A percentile compares a stretch with the other conserved stretches of the same genome.
phyloP scores from a whole-genome alignment of 92 coral and sea anemone species.

The Porites divaricata region DNA sequence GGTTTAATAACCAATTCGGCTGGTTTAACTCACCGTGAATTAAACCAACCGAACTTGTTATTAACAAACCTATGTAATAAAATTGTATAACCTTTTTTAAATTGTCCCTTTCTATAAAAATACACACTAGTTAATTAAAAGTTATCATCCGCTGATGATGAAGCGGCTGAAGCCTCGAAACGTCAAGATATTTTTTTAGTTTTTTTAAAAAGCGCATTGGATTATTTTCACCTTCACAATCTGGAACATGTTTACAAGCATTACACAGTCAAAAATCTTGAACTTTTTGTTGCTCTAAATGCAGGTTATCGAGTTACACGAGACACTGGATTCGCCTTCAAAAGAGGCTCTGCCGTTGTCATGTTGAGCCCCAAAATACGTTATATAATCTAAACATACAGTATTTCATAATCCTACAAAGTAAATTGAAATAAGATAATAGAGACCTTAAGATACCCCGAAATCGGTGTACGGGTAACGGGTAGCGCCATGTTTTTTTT shows the following conservation, averaged over 20 bases:
- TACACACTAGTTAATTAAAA: no score
- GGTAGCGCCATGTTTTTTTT: no score
- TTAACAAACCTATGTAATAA: conserved; percentile 3
- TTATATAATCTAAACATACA: neutral
- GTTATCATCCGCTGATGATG: no score
- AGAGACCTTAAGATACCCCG: no score
- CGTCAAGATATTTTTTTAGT: neutral
- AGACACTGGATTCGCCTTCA: conserved; percentile 10
- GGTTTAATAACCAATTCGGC: conserved; percentile 1
- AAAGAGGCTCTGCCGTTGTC: conserved; percentile 14
- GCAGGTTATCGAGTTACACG: conserved; percentile 1
- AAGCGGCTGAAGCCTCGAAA: no score
- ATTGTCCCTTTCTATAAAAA: neutral
- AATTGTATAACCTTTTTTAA: neutral
- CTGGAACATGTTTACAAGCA: neutral
- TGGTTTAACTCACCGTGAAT: conserved; percentile 8
- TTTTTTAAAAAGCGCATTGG: conserved; percentile 11
- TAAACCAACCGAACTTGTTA: no score
- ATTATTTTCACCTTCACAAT: neutral
- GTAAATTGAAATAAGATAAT: conserved; percentile 3
- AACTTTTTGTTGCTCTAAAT: neutral
- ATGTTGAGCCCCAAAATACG: conserved; percentile 10
- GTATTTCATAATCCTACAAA: neutral
- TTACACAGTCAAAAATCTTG: neutral
- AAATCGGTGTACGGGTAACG: no score